phyloP scores from a whole-genome alignment of 2,888 invertebrate genomes.

The Cantharis flavilabris region DNA sequence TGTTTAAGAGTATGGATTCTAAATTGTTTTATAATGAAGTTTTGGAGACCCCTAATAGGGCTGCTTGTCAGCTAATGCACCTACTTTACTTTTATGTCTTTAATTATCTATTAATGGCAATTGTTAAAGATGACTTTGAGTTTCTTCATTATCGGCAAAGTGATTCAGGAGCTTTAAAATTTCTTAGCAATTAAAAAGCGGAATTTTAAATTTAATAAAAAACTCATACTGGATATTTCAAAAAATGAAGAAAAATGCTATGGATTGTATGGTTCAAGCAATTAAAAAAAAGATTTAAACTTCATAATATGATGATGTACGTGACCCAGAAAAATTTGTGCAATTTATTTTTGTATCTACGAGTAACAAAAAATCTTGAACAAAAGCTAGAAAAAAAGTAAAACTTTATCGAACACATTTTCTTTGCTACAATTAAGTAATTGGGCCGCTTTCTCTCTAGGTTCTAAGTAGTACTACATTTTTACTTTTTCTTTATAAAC shows the following conservation, averaged over 20 bases:
- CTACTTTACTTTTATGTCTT: constrained; percentile 31
- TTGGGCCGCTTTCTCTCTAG: constrained; percentile 1
- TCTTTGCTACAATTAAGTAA: constrained; percentile 16
- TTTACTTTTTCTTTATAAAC: neutral
- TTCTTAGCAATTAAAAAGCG: neutral
- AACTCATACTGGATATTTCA: neutral
- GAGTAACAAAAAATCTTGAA: neutral
- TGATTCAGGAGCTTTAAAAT: neutral
- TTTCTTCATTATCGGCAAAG: constrained; percentile 9
- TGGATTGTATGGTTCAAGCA: neutral
- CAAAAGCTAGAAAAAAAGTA: constrained; percentile 4
- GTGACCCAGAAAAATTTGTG: constrained; percentile 14
- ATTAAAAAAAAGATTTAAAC: constrained; percentile 7
- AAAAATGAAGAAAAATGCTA: neutral
- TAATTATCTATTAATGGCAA: constrained; percentile 28
- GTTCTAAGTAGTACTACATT: neutral
- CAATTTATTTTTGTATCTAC: constrained; percentile 12
- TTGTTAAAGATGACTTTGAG: constrained; percentile 16
- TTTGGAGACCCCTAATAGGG: constrained; percentile 33
- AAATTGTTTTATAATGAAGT: constrained; percentile 45
- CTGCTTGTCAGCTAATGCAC: constrained; percentile 23
- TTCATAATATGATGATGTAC: constrained; percentile 5
- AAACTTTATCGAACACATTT: constrained; percentile 14
- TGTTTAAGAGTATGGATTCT: constrained; percentile 32
- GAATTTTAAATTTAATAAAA: neutral